Base-by-base conservation (phyloP, 1,140 invertebrate species). In the Brachystomella parvula region DNA sequence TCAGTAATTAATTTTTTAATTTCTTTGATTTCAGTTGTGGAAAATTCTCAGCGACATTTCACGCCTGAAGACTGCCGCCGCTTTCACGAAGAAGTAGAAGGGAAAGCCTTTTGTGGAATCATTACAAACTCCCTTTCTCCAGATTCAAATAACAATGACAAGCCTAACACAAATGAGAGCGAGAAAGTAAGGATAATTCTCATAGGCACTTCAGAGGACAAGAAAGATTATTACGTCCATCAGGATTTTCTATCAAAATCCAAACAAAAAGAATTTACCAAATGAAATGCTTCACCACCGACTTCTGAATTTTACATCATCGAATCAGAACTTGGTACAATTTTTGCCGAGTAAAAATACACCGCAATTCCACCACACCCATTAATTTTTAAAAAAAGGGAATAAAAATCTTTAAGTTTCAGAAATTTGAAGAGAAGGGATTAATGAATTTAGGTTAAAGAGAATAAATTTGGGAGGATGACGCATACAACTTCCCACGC, bases 21-120 rank as follows among this genome's bases (percentile, higher is more conserved):
- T 47, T 24, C 19, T 6, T 15, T 6, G 15, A 6, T 44, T 44
- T 44, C 33, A 62, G 60, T 62, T 62, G 60, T 62, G 3, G 60
- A 62, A 39, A 15, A 3, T 15, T 44, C 3, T 24, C 26, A 47
- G 33, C 6, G 9, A 2, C 33, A 32, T 2, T 44, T 62, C 60
- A 62, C 60, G 12, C 60, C 60, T 44, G 60, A 62, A 26, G 60
- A 62, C 60, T 62, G 60, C 28, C 60, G n/a, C 24, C 26, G 60
- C 9, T 62, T 62, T 29, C 60, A 62, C 19, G n/a, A 47, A 3
- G 12, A 39, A 29, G 60, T 62, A 2, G 60, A 62, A 19, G 60
- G 60, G 19, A 62, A 62, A 26, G 3, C 60, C 3, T 62, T 62
- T 26, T 62, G 60, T 47, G 39, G 3, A 3, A 62, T 62, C 24